Base-by-base conservation (phyloP, 2,888 invertebrate genomes). In the Patella pellucida region DNA sequence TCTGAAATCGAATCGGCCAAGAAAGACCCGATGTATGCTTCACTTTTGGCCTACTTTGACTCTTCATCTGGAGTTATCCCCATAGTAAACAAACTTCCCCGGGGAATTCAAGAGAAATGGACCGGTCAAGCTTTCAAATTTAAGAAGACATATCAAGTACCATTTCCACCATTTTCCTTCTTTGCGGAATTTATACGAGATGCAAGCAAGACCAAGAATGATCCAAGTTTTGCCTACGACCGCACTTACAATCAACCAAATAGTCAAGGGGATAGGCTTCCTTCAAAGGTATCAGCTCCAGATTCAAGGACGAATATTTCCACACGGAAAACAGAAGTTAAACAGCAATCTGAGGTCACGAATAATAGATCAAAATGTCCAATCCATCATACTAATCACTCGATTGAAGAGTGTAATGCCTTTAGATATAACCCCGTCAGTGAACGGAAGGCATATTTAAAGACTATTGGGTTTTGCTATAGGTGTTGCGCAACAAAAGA, bases 51-150 rank as follows among this genome's bases (percentile, higher is more conserved):
- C n/a, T 78, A 74, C 23, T 73, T 74, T 74, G 78, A 78, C 52
- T 68, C 76, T 5, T 72, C 72, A 3, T 27, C 74, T 41, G 76
- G 78, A n/a, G 52, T 76, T 16, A 51, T 52, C 9, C 74, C 74
- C n/a, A 69, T 78, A 14, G 69, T 78, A 50, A 23, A 27, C 4
- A 78, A 78, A 71, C 52, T 78, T 27, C 76, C 78, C 14, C 62
- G 16, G 7, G 7, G 15, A 16, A n/a, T 74, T 1, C 76, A 72
- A 15, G 72, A 76, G 23, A 78, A 67, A 69, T 78, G 78, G 78
- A 76, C 71, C 9, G 23, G 67, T 50, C 31, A 76, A 52, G 76
- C 71, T 15, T 52, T 54, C 2, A 68, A 51, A 11, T 78, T 69
- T 54, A 78, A 76, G 62, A 16, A 68, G 16, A 50, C 23, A 31